Evolutionary conservation across 2,797 vertebrate genomes (phyloP), one percentile per base, ranked within the genome.

Genomic region (Moxostoma hubbsi): DNA sequence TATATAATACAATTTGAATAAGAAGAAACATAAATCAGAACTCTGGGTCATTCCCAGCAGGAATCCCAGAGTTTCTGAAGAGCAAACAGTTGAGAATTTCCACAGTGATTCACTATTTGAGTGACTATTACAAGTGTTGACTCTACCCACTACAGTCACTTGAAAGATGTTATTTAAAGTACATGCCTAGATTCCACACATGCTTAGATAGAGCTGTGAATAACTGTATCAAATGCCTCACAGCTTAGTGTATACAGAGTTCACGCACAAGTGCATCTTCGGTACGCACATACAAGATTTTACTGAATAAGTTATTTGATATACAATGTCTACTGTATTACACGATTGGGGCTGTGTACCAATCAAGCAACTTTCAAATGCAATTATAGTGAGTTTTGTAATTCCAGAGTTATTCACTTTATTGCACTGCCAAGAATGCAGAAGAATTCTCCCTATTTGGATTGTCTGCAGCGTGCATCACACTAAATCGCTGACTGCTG

Each of bases 121-220:
- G 64, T 43, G 75, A 54, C 75, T 82, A 79, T 74, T 79, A 82
- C 81, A 66, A 79, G 70, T 57, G 58, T 69, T 70, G 76, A 67
- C 81, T 82, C 75, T 71, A 43, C 68, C 51, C 2, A 43, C 45
- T 57, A 55, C 68, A 64, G 68, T 79, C 77, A 47, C 77, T 79
- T 72, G 77, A 64, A 79, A 64, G 77, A 64, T 72, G 77, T 79
- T 79, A 79, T 79, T 79, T 79, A 79, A 79, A 79, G 77, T 64
- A 16, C 77, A 79, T 72, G 77, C 68, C 77, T 24, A 9, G 51
- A 79, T 79, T 79, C 77, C 77, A 79, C 13, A 51, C 68, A 64
- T 72, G 77, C 68, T 79, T 72, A 79, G 68, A 79, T 79, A 79
- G 51, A 79, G 62, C 77, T 65, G 68, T 58, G 68, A 72, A 72